A percentile compares a stretch with the other conserved stretches of the same genome.
phyloP scores from a whole-genome alignment of 2,113 vertebrate genomes.

The Proterorhinus semilunaris region DNA sequence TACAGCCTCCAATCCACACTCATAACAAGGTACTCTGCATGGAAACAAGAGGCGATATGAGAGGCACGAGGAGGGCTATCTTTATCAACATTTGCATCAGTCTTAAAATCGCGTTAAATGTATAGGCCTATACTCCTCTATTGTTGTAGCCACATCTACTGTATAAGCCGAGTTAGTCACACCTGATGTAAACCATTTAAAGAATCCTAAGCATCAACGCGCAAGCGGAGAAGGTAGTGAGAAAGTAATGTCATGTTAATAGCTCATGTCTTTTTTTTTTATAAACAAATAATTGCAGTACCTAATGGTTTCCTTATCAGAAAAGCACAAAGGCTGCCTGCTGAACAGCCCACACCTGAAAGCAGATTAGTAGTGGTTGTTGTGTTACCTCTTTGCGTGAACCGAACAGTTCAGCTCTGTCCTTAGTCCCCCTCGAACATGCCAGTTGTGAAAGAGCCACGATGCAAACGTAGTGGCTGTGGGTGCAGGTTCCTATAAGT shows the following conservation, averaged over 20 bases:
- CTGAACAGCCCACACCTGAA: not conserved
- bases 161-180: slow-evolving; percentile 30
- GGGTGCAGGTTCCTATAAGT: not conserved
- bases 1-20: not conserved
- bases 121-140: not conserved
- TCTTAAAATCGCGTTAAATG: slow-evolving; percentile 7
- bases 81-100: slow-evolving; percentile 35
- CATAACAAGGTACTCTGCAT: slow-evolving; percentile 29
- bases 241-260: not conserved
- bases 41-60: slow-evolving; percentile 20
- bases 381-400: slow-evolving; percentile 72
- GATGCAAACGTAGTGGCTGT: slow-evolving; percentile 49
- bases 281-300: too few relatives aligned
- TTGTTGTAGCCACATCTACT: not conserved
- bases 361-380: not conserved
- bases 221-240: not conserved
- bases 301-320: not conserved
- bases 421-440: slow-evolving; percentile 67
- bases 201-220: slow-evolving; percentile 14
- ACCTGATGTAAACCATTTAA: slow-evolving; percentile 54
- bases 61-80: slow-evolving; percentile 24
- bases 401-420: slow-evolving; percentile 72
- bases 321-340: not conserved
- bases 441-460: slow-evolving; percentile 69
- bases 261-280: not conserved